A percentile compares a stretch with the other conserved stretches of the same genome.
Conservation (phyloP, 2,888 invertebrate genomes). For the Sipha maydis region DNA sequence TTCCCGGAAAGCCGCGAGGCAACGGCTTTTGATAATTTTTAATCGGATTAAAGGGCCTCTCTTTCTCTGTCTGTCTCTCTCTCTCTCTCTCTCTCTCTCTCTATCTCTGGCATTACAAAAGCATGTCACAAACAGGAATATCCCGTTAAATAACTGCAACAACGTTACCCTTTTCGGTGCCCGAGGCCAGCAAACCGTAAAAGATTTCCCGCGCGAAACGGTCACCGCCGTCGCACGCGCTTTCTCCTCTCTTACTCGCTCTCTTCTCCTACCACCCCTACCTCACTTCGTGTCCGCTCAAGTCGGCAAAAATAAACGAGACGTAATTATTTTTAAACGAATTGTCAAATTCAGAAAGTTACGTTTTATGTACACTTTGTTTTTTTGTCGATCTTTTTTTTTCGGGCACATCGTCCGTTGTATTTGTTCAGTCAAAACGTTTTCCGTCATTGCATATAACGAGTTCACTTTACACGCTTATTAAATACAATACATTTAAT, state of each 20-base stretch:
- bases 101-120: slow-evolving; percentile 47
- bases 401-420: slow-evolving; percentile 7
- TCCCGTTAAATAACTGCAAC: slow-evolving; percentile 62
- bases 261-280: too few species aligned
- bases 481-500: not conserved
- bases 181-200: slow-evolving; percentile 59
- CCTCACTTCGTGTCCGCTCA: not conserved
- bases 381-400: slow-evolving; percentile 35
- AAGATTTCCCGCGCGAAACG: slow-evolving; percentile 58
- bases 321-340: slow-evolving; percentile 62
- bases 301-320: slow-evolving; percentile 55
- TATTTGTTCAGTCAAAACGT: slow-evolving; percentile 15
- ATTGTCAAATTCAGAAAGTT: slow-evolving; percentile 61
- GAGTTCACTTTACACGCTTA: not conserved
- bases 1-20: slow-evolving; percentile 52
- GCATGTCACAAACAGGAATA: slow-evolving; percentile 61
- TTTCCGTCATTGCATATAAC: not conserved
- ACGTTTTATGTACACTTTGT: slow-evolving; percentile 33
- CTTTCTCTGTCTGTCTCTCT: not conserved
- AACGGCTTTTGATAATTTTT: slow-evolving; percentile 61
- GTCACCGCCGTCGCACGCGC: slow-evolving; percentile 29
- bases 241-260: not conserved
- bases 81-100: not conserved
- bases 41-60: slow-evolving; percentile 57
- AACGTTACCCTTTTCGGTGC: slow-evolving; percentile 62